Evolutionary conservation across 2,888 invertebrate species (phyloP).

Genomic region (Nomada goodeniana): DNA sequence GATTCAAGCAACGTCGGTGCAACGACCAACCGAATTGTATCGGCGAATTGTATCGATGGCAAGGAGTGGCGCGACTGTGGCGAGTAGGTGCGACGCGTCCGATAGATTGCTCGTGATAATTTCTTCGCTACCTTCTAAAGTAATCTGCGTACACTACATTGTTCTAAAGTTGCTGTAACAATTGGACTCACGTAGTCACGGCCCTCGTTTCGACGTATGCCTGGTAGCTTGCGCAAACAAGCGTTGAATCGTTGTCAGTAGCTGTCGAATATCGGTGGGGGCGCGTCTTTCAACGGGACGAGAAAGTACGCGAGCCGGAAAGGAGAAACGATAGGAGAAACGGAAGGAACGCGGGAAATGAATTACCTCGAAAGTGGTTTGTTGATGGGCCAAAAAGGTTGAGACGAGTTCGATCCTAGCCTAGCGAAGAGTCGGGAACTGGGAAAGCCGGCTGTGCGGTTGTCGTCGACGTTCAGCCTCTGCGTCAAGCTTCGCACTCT

Average conservation of each 20-base stretch:
- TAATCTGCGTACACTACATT: constrained; percentile 64
- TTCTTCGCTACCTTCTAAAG: constrained; percentile 62
- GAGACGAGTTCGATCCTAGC: constrained; percentile 80
- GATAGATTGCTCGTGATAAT: constrained; percentile 21
- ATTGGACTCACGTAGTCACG: constrained; percentile 82
- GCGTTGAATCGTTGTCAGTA: constrained; percentile 60
- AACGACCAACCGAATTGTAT: too few species aligned
- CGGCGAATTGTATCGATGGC: too few species aligned
- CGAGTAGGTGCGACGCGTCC: neutral
- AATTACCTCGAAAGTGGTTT: constrained; percentile 85
- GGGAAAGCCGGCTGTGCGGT: constrained; percentile 87
- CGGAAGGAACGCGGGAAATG: neutral
- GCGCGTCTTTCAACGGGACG: neutral
- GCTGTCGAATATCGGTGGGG: neutral
- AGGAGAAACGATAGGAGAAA: too few species aligned
- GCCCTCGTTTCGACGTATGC: constrained; percentile 82
- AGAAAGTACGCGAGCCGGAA: neutral
- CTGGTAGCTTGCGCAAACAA: constrained; percentile 83
- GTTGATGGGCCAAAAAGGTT: constrained; percentile 85
- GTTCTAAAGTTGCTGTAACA: constrained; percentile 68
- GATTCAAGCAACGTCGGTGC: too few species aligned
- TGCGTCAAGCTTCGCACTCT: constrained; percentile 94
- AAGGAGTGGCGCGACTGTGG: too few species aligned
- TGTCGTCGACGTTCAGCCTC: constrained; percentile 93
- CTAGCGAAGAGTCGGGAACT: constrained; percentile 87